Conservation (phyloP, 2,113 vertebrate genomes). For the Boulengeromyrus knoepffleri region DNA sequence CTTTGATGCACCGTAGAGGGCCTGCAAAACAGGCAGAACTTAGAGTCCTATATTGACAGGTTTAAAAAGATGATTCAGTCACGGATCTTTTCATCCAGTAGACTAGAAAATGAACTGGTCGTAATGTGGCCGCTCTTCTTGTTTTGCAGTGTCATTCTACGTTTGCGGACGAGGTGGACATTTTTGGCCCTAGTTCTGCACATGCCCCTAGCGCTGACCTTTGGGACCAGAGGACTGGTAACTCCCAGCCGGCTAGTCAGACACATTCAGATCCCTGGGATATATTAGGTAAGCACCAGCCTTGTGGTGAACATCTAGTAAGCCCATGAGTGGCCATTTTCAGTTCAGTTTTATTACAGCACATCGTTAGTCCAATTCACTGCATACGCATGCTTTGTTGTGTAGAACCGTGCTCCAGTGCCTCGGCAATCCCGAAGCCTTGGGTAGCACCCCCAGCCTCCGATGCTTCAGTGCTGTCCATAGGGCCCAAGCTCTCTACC, state of each 20-base stretch:
- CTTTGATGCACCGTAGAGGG: not conserved
- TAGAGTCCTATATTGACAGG: not conserved
- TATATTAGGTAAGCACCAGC: conserved; percentile 50
- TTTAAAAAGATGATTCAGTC: not conserved
- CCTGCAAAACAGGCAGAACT: not conserved
- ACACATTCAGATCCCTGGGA: conserved; percentile 54
- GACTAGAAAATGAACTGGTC: not conserved
- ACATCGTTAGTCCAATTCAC: not conserved
- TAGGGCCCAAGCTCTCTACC: conserved; percentile 56
- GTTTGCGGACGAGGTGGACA: conserved; percentile 84
- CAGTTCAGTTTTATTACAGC: not conserved
- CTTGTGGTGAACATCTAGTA: not conserved
- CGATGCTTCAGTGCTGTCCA: conserved; percentile 47
- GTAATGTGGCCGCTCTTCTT: not conserved
- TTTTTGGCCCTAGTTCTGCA: conserved; percentile 68
- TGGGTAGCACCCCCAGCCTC: conserved; percentile 53
- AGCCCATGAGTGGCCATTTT: not conserved
- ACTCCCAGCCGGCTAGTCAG: conserved; percentile 32
- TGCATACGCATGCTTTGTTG: not conserved
- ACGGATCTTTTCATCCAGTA: not conserved
- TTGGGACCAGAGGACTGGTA: conserved; percentile 44
- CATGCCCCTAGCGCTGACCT: conserved; percentile 36
- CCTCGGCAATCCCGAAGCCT: conserved; percentile 33
- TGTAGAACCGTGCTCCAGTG: conserved; percentile 37
- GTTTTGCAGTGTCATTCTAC: conserved; percentile 67